phyloP scores from a whole-genome alignment of 2,797 vertebrate species.

The Oreonectes daqikongensis region DNA sequence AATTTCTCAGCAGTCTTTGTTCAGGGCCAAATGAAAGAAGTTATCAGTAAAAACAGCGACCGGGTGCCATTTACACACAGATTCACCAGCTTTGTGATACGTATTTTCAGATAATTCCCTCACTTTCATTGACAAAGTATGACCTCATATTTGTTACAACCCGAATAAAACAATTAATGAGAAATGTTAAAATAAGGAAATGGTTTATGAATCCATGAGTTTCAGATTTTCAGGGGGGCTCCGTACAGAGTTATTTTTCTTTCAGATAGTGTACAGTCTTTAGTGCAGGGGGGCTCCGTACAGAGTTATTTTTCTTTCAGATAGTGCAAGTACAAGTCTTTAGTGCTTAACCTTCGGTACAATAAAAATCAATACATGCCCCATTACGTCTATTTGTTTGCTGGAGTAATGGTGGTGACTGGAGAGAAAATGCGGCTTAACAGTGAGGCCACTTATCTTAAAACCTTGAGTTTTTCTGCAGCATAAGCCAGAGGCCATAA shows the following conservation, averaged over 20 bases:
- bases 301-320: constrained; percentile 29
- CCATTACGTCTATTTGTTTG: constrained; percentile 34
- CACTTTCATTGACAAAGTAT: constrained; percentile 13
- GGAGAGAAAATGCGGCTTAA: constrained; percentile 20
- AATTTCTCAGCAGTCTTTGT: constrained; percentile 21
- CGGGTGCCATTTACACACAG: neutral
- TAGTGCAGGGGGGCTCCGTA: neutral
- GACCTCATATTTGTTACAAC: constrained; percentile 18
- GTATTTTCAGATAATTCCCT: constrained; percentile 32
- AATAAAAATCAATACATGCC: constrained; percentile 47
- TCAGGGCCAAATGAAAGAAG: constrained; percentile 21
- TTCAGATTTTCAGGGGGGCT: neutral
- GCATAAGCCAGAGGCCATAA: constrained; percentile 61
- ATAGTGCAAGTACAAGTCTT: constrained; percentile 15
- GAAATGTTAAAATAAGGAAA: too few relatives aligned
- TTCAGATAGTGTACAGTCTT: constrained; percentile 26
- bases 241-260: constrained; percentile 10
- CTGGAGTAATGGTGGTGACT: constrained; percentile 17
- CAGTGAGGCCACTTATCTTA: constrained; percentile 18
- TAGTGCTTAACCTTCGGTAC: constrained; percentile 39
- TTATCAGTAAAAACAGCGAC: neutral
- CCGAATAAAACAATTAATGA: constrained; percentile 29
- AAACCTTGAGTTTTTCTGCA: constrained; percentile 36
- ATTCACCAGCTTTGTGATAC: constrained; percentile 15
- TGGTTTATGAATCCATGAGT: neutral